Percentiles rank a stretch among this genome's conserved stretches.
Evolutionary conservation across 2,113 vertebrate genomes (phyloP).

Genomic region (Mormyrus lacerda): DNA sequence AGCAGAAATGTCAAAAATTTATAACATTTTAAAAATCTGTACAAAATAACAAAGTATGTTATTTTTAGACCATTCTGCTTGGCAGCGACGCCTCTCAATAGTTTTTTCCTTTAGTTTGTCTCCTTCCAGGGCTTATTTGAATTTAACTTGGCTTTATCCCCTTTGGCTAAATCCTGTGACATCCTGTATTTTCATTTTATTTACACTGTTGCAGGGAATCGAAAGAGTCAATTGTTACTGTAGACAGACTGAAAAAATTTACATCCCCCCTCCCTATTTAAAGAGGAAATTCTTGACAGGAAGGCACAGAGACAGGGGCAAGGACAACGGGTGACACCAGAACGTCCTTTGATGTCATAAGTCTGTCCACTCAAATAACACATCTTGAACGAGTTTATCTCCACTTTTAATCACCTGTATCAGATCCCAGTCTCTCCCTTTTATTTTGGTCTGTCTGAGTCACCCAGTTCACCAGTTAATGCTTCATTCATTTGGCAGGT

Average conservation of each 20-base stretch:
- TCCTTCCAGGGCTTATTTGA: no score
- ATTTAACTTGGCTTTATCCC: neutral
- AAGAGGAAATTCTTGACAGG: neutral
- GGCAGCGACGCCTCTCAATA: no score
- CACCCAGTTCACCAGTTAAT: neutral
- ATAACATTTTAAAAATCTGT: neutral
- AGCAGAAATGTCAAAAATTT: neutral
- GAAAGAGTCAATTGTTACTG: neutral
- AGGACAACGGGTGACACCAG: neutral
- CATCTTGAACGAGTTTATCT: neutral
- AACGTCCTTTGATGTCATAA: neutral
- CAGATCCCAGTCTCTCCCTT: neutral
- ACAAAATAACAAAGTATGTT: no score
- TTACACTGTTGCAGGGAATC: neutral
- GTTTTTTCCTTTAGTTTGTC: neutral
- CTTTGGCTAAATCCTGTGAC: neutral
- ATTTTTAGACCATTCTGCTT: neutral
- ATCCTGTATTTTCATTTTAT: neutral
- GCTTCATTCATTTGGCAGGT: neutral
- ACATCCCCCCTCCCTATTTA: neutral
- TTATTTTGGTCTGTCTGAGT: neutral
- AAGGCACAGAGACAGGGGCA: neutral
- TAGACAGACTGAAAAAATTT: neutral
- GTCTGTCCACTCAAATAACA: neutral
- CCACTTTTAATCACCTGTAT: neutral